phyloP scores from a whole-genome alignment of 2,113 vertebrate genomes.

The Varanus komodoensis region DNA sequence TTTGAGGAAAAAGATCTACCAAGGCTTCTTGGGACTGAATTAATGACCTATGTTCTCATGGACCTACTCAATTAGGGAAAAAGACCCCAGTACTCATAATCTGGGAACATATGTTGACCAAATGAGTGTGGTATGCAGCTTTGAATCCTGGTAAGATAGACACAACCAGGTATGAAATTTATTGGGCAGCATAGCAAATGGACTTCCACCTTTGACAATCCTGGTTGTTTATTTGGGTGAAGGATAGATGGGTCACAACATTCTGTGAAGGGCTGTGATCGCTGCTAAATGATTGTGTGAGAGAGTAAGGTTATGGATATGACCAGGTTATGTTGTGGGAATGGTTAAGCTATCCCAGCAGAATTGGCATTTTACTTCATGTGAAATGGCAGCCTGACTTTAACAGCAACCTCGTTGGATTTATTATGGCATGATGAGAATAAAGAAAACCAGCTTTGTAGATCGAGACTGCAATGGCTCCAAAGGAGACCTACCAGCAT shows the following conservation, averaged over 20 bases:
- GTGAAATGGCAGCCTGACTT: background rate
- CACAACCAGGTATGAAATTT: background rate
- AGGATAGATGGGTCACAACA: background rate
- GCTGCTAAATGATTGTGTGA: background rate
- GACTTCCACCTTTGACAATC: background rate
- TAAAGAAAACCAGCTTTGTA: background rate
- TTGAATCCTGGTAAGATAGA: background rate
- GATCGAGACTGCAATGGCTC: too few relatives aligned
- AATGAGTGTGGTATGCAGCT: background rate
- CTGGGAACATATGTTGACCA: background rate
- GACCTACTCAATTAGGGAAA: background rate
- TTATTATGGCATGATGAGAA: background rate
- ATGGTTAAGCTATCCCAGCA: background rate
- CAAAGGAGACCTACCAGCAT: background rate
- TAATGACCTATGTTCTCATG: background rate
- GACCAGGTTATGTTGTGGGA: background rate
- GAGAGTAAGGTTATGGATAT: background rate
- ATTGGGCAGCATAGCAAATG: background rate
- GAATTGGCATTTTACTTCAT: background rate
- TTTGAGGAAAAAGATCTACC: background rate
- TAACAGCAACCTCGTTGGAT: background rate
- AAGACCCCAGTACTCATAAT: background rate
- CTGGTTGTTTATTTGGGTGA: background rate
- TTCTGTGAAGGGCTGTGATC: background rate
- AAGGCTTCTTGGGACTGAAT: background rate